Conservation (phyloP, 2,888 invertebrate genomes). For the Mythimna albipuncta region DNA sequence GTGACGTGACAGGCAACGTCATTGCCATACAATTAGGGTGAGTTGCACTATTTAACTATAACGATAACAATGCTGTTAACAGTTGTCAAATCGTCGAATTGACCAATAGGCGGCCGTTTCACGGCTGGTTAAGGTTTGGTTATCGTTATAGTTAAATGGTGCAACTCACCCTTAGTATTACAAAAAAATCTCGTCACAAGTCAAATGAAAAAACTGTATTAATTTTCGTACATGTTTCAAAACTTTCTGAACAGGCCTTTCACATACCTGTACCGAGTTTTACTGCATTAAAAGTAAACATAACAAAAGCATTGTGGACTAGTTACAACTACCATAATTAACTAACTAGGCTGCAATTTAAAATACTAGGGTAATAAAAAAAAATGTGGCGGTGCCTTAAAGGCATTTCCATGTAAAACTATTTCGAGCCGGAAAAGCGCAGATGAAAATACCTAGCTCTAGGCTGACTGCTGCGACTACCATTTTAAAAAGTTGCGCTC, state of each 20-base stretch:
- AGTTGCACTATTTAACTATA: too few relatives aligned
- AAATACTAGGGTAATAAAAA: background rate
- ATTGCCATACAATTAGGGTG: too few relatives aligned
- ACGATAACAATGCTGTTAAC: too few relatives aligned
- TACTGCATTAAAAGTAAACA: background rate
- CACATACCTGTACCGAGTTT: background rate
- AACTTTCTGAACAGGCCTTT: background rate
- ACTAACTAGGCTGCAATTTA: background rate
- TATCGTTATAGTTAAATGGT: too few relatives aligned
- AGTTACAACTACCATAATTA: background rate
- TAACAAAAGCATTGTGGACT: background rate
- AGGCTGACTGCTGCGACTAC: background rate
- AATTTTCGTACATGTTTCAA: background rate
- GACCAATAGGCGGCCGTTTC: too few relatives aligned
- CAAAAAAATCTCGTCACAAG: too few relatives aligned
- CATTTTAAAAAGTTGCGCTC: background rate
- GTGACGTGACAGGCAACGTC: too few relatives aligned
- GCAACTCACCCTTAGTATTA: too few relatives aligned
- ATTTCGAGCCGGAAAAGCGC: background rate
- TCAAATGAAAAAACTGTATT: too few relatives aligned
- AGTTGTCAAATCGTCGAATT: too few relatives aligned
- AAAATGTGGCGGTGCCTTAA: background rate
- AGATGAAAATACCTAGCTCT: background rate
- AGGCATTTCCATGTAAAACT: constrained; percentile 12
- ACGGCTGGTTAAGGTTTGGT: too few relatives aligned